Evolutionary conservation across 2,888 invertebrate genomes (phyloP).

Genomic region (Troides aeacus): DNA sequence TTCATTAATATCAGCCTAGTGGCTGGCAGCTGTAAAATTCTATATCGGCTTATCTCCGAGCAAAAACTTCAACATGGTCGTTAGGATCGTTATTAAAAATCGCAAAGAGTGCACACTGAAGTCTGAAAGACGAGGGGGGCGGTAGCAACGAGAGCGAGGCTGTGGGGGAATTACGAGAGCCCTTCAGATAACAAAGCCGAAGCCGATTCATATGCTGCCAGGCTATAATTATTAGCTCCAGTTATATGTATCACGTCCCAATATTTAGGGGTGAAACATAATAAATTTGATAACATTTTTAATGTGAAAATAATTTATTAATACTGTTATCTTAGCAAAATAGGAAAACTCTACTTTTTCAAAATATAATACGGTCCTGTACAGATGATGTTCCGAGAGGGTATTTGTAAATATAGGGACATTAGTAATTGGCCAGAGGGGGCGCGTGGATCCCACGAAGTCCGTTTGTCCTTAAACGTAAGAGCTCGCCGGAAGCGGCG

Average conservation of each 20-base stretch:
- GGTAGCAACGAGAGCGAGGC: slow-evolving; percentile 6
- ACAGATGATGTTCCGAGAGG: slow-evolving; percentile 41
- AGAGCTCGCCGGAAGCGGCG: slow-evolving; percentile 59
- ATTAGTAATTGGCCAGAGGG: slow-evolving; percentile 39
- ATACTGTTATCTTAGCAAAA: neutral
- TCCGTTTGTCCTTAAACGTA: slow-evolving; percentile 49
- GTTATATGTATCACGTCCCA: slow-evolving; percentile 15
- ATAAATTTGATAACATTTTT: neutral
- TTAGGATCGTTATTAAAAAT: slow-evolving; percentile 41
- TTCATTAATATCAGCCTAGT: neutral
- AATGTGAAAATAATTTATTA: no score
- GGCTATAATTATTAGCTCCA: slow-evolving; percentile 16
- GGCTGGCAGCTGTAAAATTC: slow-evolving; percentile 20
- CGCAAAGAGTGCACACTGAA: slow-evolving; percentile 34
- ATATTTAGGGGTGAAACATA: neutral
- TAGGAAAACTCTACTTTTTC: slow-evolving; percentile 30
- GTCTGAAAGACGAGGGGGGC: slow-evolving; percentile 25
- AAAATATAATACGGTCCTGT: slow-evolving; percentile 34
- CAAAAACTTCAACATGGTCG: slow-evolving; percentile 15
- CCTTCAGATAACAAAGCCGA: slow-evolving; percentile 19
- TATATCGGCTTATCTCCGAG: slow-evolving; percentile 20
- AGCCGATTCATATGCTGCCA: slow-evolving; percentile 8
- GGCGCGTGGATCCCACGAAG: slow-evolving; percentile 41
- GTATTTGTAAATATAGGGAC: slow-evolving; percentile 39
- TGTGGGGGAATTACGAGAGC: slow-evolving; percentile 8